Evolutionary conservation across 2,888 invertebrate genomes (phyloP).

Genomic region (Rhagium mordax): DNA sequence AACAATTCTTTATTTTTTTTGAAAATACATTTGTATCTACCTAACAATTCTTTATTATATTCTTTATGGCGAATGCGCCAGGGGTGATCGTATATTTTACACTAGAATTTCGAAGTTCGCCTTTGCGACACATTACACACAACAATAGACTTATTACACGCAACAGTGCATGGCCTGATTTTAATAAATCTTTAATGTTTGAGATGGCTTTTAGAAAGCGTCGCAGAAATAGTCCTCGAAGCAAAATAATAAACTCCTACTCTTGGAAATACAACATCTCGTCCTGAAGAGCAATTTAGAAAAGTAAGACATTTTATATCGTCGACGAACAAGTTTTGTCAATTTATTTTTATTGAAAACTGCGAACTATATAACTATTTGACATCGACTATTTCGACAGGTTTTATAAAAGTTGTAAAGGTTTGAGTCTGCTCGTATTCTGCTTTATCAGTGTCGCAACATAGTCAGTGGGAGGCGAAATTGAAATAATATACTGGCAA

Average conservation of each 20-base stretch:
- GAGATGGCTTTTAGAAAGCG: neutral
- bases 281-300: slow-evolving; percentile 40
- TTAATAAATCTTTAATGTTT: neutral
- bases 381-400: slow-evolving; percentile 31
- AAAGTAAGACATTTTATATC: slow-evolving; percentile 47
- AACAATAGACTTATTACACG: no score
- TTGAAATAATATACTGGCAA: no score
- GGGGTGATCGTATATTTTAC: no score
- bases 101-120: no score
- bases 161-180: no score
- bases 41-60: no score
- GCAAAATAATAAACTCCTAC: slow-evolving; percentile 33
- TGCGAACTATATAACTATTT: slow-evolving; percentile 31
- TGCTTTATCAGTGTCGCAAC: slow-evolving; percentile 3
- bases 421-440: neutral
- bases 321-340: slow-evolving; percentile 35
- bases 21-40: no score
- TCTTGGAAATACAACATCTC: slow-evolving; percentile 34
- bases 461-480: neutral
- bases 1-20: no score
- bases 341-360: slow-evolving; percentile 41
- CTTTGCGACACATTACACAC: no score
- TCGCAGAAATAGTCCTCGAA: neutral
- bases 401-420: slow-evolving; percentile 35
- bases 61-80: no score